Percentiles rank a stretch among this genome's conserved stretches.
These are phyloP conservation scores for Gadus macrocephalus DNA, from an alignment of 2,113 vertebrate species.

Conservation along the genomic window DNA sequence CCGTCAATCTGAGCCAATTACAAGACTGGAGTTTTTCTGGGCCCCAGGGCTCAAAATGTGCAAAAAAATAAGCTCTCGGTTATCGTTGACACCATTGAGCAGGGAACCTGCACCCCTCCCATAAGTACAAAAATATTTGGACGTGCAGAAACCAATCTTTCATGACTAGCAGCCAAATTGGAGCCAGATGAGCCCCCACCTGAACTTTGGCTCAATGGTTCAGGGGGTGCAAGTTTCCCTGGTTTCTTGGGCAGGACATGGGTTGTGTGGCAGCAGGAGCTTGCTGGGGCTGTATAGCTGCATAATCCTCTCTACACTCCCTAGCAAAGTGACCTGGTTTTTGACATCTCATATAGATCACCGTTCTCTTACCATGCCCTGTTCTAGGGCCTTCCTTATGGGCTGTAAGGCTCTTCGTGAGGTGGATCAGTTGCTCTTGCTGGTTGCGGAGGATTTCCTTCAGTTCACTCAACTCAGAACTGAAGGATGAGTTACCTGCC, in stretches of 20 bases:
- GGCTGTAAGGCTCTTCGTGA: no score
- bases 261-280: no score
- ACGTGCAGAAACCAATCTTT: background rate
- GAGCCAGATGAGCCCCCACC: constrained; percentile 7
- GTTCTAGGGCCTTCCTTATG: no score
- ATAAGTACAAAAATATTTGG: background rate
- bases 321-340: constrained; percentile 16
- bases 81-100: background rate
- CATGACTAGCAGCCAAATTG: background rate
- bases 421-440: no score
- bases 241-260: no score
- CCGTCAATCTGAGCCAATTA: background rate
- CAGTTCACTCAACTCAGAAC: no score
- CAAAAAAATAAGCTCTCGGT: background rate
- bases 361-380: no score
- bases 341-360: constrained; percentile 14
- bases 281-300: no score
- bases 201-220: background rate
- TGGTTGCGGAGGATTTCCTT: no score
- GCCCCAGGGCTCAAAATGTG: background rate
- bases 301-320: constrained; percentile 3
- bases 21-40: background rate
- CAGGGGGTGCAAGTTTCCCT: constrained; percentile 22
- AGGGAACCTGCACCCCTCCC: background rate
- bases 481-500: background rate